phyloP scores from a whole-genome alignment of 2,888 invertebrate genomes.

The Tenthredo notha region DNA sequence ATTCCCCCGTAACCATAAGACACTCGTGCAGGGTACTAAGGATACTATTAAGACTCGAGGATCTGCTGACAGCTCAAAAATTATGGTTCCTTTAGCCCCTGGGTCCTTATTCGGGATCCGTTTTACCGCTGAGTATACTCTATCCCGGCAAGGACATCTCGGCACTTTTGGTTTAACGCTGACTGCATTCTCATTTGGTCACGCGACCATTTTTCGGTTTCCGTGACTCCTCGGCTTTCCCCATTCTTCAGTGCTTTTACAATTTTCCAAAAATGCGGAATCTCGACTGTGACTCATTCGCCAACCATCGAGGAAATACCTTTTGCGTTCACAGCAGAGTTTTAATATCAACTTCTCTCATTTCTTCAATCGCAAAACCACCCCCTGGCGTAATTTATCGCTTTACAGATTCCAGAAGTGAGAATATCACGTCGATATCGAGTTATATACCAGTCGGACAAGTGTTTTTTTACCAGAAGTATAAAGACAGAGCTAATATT shows the following conservation, averaged over 20 bases:
- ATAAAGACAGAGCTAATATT: background rate
- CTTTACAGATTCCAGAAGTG: background rate
- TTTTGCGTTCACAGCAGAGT: background rate
- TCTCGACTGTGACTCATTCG: background rate
- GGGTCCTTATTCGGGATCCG: slow-evolving; percentile 49
- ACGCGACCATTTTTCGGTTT: slow-evolving; percentile 45
- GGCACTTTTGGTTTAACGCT: slow-evolving; percentile 63
- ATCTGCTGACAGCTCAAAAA: slow-evolving; percentile 55
- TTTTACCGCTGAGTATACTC: background rate
- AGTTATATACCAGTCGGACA: background rate
- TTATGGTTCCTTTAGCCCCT: slow-evolving; percentile 59
- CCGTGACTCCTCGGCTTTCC: background rate
- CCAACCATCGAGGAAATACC: background rate
- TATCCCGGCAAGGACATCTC: background rate
- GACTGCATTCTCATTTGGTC: slow-evolving; percentile 39
- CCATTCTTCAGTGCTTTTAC: background rate
- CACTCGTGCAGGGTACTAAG: slow-evolving; percentile 10
- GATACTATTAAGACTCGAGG: slow-evolving; percentile 50
- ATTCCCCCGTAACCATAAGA: background rate
- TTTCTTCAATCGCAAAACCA: background rate
- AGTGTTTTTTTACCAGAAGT: background rate
- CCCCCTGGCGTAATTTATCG: background rate
- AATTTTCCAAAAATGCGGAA: background rate
- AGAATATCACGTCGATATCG: background rate
- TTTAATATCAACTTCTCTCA: background rate